Conservation (phyloP, 35 echinoderm and acorn worm species). For the Stichopus chloronotus region DNA sequence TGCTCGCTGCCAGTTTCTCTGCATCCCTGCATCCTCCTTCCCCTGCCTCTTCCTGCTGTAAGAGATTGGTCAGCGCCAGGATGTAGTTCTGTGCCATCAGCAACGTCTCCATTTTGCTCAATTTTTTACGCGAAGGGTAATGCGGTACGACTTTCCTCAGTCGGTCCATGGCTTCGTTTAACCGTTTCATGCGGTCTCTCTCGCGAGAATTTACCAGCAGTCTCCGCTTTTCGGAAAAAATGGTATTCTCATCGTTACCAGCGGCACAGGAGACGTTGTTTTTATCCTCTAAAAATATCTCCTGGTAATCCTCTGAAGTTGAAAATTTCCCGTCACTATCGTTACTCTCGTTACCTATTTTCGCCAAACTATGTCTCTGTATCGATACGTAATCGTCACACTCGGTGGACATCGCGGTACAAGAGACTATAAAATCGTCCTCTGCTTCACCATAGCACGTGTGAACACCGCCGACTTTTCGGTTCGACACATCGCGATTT, state of each 20-base stretch:
- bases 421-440: constrained; percentile 33
- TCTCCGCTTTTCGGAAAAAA: constrained; percentile 46
- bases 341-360: not conserved
- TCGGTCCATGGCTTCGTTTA: constrained; percentile 81
- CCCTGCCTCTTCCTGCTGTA: constrained; percentile 53
- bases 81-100: constrained; percentile 85
- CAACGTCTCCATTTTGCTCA: constrained; percentile 89
- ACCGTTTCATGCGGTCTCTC: constrained; percentile 64
- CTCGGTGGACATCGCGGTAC: not conserved
- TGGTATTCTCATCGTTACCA: not conserved
- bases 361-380: not conserved
- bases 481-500: not conserved
- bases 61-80: constrained; percentile 59
- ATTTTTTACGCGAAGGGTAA: constrained; percentile 66
- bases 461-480: not conserved
- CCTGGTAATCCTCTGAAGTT: not conserved
- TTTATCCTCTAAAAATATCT: not conserved
- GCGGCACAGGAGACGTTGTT: not conserved
- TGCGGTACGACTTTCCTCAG: constrained; percentile 77
- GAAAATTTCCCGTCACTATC: not conserved
- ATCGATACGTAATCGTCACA: not conserved
- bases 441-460: not conserved
- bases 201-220: constrained; percentile 68
- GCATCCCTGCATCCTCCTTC: constrained; percentile 23
- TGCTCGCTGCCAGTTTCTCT: constrained; percentile 33